Evolutionary conservation across 2,888 invertebrate genomes (phyloP).

Genomic region (Cerastoderma edule): DNA sequence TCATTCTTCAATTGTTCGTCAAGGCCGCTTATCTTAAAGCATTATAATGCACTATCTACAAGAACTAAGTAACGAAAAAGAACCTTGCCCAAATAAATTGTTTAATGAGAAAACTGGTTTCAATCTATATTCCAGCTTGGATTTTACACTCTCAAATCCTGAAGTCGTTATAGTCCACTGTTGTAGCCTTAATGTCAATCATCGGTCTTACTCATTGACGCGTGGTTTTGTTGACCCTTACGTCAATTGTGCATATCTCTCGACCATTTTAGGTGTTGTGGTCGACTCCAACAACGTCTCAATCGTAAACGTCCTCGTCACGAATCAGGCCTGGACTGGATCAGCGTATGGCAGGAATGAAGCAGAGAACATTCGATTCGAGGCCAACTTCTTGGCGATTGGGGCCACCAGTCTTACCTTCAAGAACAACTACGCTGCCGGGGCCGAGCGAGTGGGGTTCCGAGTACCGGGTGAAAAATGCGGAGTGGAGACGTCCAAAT

Average conservation of each 20-base stretch:
- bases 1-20: no score
- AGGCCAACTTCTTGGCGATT: slow-evolving; percentile 48
- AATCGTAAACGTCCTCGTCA: slow-evolving; percentile 68
- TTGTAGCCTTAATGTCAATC: no score
- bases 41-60: no score
- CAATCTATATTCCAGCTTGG: not conserved
- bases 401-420: slow-evolving; percentile 52
- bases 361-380: slow-evolving; percentile 55
- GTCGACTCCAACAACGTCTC: not conserved
- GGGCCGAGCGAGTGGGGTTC: slow-evolving; percentile 71
- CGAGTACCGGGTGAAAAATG: slow-evolving; percentile 62
- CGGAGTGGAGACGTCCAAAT: not conserved
- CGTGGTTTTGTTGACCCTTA: no score
- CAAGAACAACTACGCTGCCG: slow-evolving; percentile 70
- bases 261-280: slow-evolving; percentile 1
- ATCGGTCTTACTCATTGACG: no score
- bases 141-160: not conserved
- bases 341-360: slow-evolving; percentile 71
- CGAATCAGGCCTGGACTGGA: slow-evolving; percentile 72
- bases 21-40: no score
- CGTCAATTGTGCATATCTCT: not conserved
- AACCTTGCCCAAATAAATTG: not conserved
- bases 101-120: not conserved
- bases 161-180: not conserved
- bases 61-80: no score